phyloP scores from a whole-genome alignment of 2,888 invertebrate species.

The Taenaris catops region DNA sequence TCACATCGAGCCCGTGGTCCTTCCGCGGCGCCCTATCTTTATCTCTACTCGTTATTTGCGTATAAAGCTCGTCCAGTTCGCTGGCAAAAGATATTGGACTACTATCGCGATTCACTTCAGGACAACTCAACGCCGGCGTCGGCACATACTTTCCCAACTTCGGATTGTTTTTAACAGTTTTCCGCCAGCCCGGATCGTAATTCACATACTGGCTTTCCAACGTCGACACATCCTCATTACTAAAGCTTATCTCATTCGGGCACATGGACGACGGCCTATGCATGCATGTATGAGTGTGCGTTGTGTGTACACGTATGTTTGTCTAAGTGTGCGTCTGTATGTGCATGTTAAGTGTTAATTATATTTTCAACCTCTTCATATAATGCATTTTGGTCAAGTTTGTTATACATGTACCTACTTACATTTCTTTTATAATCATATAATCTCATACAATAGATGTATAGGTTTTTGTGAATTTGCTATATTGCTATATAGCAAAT shows the following conservation, averaged over 20 bases:
- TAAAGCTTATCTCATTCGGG: constrained; percentile 71
- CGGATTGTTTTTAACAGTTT: constrained; percentile 61
- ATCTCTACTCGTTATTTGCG: constrained; percentile 80
- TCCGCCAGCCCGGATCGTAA: constrained; percentile 76
- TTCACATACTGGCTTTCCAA: constrained; percentile 78
- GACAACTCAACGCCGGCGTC: constrained; percentile 65
- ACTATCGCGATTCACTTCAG: constrained; percentile 62
- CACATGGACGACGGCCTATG: constrained; percentile 75
- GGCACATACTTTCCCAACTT: constrained; percentile 59
- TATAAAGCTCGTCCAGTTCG: constrained; percentile 85
- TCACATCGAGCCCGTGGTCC: constrained; percentile 53
- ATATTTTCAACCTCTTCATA: too few species aligned
- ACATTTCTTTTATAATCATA: too few species aligned
- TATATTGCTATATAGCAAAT: too few species aligned
- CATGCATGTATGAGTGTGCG: too few species aligned
- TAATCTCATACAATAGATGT: too few species aligned
- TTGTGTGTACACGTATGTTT: too few species aligned
- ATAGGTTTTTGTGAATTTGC: too few species aligned
- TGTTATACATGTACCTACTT: too few species aligned
- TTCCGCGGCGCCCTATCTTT: constrained; percentile 47
- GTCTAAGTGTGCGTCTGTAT: too few species aligned
- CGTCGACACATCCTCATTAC: constrained; percentile 70
- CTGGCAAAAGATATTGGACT: constrained; percentile 71
- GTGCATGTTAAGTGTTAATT: too few species aligned
- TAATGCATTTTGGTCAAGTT: too few species aligned